phyloP scores from a whole-genome alignment of 2,797 vertebrate genomes.

The Tenualosa thibaudeaui region DNA sequence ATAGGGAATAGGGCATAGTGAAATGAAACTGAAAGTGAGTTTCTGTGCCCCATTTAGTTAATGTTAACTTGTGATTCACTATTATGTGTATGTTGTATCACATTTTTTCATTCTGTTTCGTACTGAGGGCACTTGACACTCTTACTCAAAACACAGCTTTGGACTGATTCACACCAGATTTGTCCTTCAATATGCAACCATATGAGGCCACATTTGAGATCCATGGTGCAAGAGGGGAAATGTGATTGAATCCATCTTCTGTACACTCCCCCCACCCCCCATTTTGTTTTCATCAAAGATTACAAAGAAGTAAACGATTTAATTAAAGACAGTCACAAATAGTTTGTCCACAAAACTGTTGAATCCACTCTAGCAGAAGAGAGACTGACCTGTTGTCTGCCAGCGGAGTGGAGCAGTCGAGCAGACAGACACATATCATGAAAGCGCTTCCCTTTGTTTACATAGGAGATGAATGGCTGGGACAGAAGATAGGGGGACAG shows the following conservation, averaged over 20 bases:
- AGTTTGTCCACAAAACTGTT: conserved; percentile 3
- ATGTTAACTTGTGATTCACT: no score
- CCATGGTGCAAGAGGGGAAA: not conserved
- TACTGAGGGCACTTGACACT: no score
- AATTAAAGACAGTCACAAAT: conserved; percentile 8
- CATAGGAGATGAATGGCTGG: conserved; percentile 33
- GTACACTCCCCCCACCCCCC: no score
- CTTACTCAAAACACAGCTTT: no score
- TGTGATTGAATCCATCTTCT: not conserved
- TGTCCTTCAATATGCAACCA: no score
- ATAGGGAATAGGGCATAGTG: no score
- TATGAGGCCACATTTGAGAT: not conserved
- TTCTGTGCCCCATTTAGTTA: no score
- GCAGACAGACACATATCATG: conserved; percentile 1
- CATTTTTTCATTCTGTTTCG: no score
- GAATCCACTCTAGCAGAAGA: conserved; percentile 23
- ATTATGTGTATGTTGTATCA: no score
- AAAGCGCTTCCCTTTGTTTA: conserved; percentile 38
- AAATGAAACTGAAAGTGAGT: no score
- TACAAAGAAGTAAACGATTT: not conserved
- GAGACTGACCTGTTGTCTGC: not conserved
- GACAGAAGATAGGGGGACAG: conserved; percentile 37
- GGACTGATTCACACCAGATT: no score
- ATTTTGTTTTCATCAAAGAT: not conserved
- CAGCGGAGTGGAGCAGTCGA: not conserved